phyloP scores from a whole-genome alignment of 2,888 invertebrate genomes.

The Strigamia maritima region DNA sequence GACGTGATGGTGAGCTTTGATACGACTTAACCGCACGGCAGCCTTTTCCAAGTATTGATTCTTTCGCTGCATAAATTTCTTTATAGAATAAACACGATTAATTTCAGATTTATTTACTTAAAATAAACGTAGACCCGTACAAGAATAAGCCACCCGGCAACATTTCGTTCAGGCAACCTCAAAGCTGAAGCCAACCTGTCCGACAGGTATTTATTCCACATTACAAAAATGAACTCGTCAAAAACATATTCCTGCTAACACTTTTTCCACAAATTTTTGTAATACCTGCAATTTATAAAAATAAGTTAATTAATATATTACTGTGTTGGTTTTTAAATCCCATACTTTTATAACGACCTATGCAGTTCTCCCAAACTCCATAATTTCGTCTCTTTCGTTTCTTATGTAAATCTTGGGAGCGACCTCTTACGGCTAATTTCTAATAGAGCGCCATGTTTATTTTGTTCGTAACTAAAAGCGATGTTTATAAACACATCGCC shows the following conservation, averaged over 20 bases:
- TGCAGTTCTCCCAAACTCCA: neutral
- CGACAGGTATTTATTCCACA: neutral
- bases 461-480: too few species aligned
- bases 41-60: conserved; percentile 34
- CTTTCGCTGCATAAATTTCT: conserved; percentile 4
- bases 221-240: neutral
- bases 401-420: neutral
- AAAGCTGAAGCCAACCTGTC: neutral
- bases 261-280: neutral
- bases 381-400: neutral
- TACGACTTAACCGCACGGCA: conserved; percentile 31
- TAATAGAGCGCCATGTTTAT: neutral
- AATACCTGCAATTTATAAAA: neutral
- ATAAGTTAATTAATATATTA: neutral
- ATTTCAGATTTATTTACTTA: neutral
- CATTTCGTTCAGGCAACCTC: neutral
- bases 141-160: neutral
- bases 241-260: neutral
- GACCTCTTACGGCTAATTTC: neutral
- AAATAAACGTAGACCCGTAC: neutral
- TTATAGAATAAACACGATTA: neutral
- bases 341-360: neutral
- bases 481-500: neutral
- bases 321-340: neutral
- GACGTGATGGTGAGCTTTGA: conserved; percentile 25